Percentiles rank a stretch among this genome's conserved stretches.
These are phyloP conservation scores for Sinocyclocheilus grahami DNA, from an alignment of 2,113 vertebrate genomes.

Conservation along the genomic window DNA sequence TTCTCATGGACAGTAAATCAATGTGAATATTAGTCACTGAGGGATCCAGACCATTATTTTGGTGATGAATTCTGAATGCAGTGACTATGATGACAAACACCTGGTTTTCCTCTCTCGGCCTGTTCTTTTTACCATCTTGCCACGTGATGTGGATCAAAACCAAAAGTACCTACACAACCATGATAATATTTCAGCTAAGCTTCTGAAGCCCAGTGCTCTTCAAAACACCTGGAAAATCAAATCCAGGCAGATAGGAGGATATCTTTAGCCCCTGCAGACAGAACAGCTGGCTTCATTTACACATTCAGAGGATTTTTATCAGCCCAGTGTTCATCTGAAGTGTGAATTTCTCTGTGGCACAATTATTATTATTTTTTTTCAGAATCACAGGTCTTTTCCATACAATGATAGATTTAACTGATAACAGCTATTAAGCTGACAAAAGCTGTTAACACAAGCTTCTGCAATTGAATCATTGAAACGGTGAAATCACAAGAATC, in stretches of 20 bases:
- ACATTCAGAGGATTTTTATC: background rate
- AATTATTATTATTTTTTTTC: background rate
- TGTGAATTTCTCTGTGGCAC: background rate
- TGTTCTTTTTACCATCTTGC: background rate
- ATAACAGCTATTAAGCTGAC: background rate
- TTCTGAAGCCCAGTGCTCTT: too few relatives aligned
- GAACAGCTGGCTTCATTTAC: conserved; percentile 23
- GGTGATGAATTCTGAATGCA: conserved; percentile 65
- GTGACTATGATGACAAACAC: conserved; percentile 66
- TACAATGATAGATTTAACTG: background rate
- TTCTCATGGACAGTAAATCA: conserved; percentile 70
- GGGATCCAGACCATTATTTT: conserved; percentile 66
- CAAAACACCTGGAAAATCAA: conserved; percentile 16
- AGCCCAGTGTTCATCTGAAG: background rate
- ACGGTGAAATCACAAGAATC: too few relatives aligned
- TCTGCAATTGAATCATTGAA: too few relatives aligned
- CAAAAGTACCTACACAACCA: background rate
- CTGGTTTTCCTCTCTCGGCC: conserved; percentile 27
- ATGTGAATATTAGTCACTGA: conserved; percentile 65
- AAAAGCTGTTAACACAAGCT: too few relatives aligned
- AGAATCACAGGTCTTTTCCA: background rate
- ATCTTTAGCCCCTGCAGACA: conserved; percentile 9
- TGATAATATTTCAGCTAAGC: too few relatives aligned
- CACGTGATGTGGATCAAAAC: conserved; percentile 12
- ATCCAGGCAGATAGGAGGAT: background rate